A percentile compares a stretch with the other conserved stretches of the same genome.
Conservation (phyloP, 2,797 vertebrate species). For the Cryptoprocta ferox region DNA sequence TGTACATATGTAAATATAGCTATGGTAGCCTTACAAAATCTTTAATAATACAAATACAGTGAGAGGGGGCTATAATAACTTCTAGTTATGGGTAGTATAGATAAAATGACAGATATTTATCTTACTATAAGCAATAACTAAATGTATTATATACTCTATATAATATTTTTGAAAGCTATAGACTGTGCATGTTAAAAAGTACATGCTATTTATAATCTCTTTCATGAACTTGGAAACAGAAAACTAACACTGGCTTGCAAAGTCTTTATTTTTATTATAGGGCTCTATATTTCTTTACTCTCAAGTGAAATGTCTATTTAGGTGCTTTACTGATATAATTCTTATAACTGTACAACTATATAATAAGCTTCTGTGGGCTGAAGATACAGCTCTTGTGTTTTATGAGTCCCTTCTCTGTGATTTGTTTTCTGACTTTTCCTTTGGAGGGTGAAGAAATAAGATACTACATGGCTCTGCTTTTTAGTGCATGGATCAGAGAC, state of each 20-base stretch:
- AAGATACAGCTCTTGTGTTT: slow-evolving; percentile 25
- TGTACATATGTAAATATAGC: slow-evolving; percentile 70
- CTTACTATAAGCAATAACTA: slow-evolving; percentile 28
- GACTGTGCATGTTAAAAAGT: slow-evolving; percentile 38
- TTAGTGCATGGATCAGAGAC: slow-evolving; percentile 20
- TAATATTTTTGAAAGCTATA: slow-evolving; percentile 50
- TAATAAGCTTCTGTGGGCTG: not conserved
- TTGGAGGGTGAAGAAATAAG: slow-evolving; percentile 38
- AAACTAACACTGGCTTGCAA: slow-evolving; percentile 7
- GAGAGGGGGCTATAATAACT: not conserved
- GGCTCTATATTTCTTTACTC: not conserved
- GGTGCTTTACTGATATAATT: slow-evolving; percentile 33
- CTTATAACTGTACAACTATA: not conserved
- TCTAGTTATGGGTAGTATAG: slow-evolving; percentile 19
- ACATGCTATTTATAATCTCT: slow-evolving; percentile 27
- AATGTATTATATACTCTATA: not conserved
- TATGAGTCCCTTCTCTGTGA: not conserved
- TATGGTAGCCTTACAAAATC: slow-evolving; percentile 36
- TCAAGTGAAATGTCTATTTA: slow-evolving; percentile 27
- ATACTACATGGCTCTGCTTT: not conserved
- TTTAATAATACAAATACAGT: slow-evolving; percentile 64
- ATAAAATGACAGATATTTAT: slow-evolving; percentile 24
- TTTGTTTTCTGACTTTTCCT: slow-evolving; percentile 60
- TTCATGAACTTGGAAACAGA: slow-evolving; percentile 32
- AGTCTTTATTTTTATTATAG: slow-evolving; percentile 46